Evolutionary conservation across 1,140 invertebrate species (phyloP), one percentile per base, ranked within the genome.

Genomic region (Leucophenga varia): DNA sequence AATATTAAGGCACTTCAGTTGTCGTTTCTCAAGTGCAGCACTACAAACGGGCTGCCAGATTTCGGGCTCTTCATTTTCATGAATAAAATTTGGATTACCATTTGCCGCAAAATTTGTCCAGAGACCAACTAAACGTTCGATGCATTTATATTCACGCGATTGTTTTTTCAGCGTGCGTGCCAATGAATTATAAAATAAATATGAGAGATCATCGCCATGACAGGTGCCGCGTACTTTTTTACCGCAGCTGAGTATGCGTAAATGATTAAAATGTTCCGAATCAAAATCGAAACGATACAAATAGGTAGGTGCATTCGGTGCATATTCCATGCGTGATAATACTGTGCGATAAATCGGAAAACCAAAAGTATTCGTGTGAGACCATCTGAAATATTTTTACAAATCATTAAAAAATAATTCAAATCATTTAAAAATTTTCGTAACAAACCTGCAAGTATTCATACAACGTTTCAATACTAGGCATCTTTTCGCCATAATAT

Each of bases 121-220:
- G 37, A 80, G 54, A 47, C 75, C 67, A 10, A 74, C 67, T 16
- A 74, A 28, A 3, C 55, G 49, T 46, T 74, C 64, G 34, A 79
- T 79, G 28, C 74, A 61, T 60, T 65, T 70, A 32, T 76, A 76
- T 18, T 71, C 74, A 9, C 54, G 56, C 4, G 72, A 59, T 34
- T 64, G 71, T 14, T 49, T 61, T 47, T 77, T 72, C 57, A 74
- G 54, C 40, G 78, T 77, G 10, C 64, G 54, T 18, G 76, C 78
- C 36, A 79, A 55, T 31, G 64, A 65, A 35, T 76, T 80, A 54
- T 79, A 76, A 55, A 86, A 87, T 17, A 86, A 55, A 68, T 86
- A 86, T 37, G 81, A 83, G 5, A 86, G 43, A 50, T 87, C 85
- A 47, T 87, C 85, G 2, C 77, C 81, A 57, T 87, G 85, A 55